These are phyloP conservation scores for Paracentrotus lividus DNA, from an alignment of 53 echinoderm and acorn worm species.

Conservation along the genomic window DNA sequence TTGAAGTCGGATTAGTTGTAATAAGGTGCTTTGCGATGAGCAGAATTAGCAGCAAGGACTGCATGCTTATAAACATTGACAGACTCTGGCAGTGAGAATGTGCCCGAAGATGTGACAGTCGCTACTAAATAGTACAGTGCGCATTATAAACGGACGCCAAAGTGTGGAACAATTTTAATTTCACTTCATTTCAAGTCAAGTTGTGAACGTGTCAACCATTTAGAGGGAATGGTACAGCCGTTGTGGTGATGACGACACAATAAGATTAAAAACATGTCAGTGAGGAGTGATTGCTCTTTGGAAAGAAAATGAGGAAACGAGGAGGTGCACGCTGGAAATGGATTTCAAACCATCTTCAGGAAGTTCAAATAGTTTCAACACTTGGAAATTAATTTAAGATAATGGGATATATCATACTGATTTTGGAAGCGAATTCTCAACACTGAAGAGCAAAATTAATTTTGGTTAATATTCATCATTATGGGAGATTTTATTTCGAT, in stretches of 20 bases:
- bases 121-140: neutral
- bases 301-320: neutral
- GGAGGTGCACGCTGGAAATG: neutral
- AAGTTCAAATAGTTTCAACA: too few species aligned
- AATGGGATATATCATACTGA: too few species aligned
- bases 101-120: neutral
- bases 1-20: too few species aligned
- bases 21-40: neutral
- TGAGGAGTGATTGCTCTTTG: neutral
- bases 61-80: neutral
- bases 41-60: neutral
- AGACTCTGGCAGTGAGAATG: neutral
- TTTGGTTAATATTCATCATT: too few species aligned
- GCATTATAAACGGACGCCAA: neutral
- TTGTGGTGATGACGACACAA: neutral
- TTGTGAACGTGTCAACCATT: neutral
- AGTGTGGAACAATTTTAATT: neutral
- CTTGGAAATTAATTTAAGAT: too few species aligned
- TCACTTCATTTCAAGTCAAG: neutral
- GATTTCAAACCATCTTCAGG: too few species aligned
- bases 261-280: neutral
- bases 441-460: too few species aligned
- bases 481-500: too few species aligned
- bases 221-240: neutral
- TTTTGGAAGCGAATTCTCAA: too few species aligned